Evolutionary conservation across 35 echinoderm and acorn worm species (phyloP), one percentile per base, ranked within the genome.

Genomic region (Hemicentrotus pulcherrimus): DNA sequence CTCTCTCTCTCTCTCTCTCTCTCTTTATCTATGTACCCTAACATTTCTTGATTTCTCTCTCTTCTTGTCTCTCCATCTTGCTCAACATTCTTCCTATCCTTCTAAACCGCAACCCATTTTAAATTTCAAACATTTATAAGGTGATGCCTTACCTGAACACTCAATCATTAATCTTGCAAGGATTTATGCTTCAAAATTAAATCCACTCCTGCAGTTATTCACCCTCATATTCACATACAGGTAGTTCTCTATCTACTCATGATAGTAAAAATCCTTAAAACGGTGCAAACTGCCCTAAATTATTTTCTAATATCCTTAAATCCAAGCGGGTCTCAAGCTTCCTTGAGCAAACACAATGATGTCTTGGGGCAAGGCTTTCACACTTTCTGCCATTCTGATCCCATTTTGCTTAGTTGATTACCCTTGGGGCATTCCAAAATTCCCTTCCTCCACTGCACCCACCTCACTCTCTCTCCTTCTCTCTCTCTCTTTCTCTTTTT

Each of bases 331-430:
- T 48, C 33, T 48, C 88, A 46, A 91, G 33, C 88, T 91, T 91
- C 47, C n/a, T 32, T 91, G 33, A 46, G 33, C 88, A 46, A 46
- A 41, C 47, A 46, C 33, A 41, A 46, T 46, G 6, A 41, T 35
- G 33, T 46, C 33, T 10, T 19, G 33, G 47, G 88, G 33, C 33
- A 91, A 91, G 88, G 33, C 33, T 41, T 46, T 46, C 33, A 91
- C 33, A 46, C 33, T 41, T 91, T 91, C 47, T 91, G 47, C 33
- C 10, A 41, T 91, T 91, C 47, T 91, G 88, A 91, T 91, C 47
- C 88, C 88, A 41, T 91, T 91, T 33, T 91, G 88, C 47, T 91
- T 91, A 91, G 47, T 18, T 41, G 33, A 46, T 41, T 91, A 48
- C 47, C 47, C 88, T 91, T 6, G 33, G 18, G 33, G 33, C 47